Conservation (phyloP, 2,888 invertebrate genomes). For the Caenorhabditis imperialis region DNA sequence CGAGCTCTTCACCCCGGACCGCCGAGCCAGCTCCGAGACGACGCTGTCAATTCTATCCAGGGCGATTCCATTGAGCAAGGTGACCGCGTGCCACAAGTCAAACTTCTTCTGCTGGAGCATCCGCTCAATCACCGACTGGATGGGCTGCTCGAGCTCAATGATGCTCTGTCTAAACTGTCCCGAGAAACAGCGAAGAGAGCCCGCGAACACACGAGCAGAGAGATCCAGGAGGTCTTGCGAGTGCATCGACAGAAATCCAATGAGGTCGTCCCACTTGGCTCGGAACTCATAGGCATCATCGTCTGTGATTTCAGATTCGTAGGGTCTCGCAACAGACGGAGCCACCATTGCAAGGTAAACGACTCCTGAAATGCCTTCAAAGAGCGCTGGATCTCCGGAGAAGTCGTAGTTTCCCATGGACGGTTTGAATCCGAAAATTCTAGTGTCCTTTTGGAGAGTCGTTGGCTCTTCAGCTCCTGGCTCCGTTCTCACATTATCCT, state of each 20-base stretch:
- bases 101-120: slow-evolving; percentile 51
- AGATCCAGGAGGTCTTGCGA: slow-evolving; percentile 62
- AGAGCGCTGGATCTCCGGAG: slow-evolving; percentile 41
- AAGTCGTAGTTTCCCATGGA: slow-evolving; percentile 42
- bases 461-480: neutral
- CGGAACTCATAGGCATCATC: slow-evolving; percentile 47
- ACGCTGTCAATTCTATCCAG: slow-evolving; percentile 9
- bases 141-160: slow-evolving; percentile 20
- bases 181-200: slow-evolving; percentile 58
- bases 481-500: slow-evolving; percentile 9
- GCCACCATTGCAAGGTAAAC: slow-evolving; percentile 28
- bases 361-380: slow-evolving; percentile 43
- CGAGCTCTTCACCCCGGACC: slow-evolving; percentile 23
- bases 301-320: slow-evolving; percentile 19
- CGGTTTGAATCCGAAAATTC: slow-evolving; percentile 27
- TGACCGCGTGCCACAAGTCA: slow-evolving; percentile 52
- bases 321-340: slow-evolving; percentile 38
- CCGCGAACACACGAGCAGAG: slow-evolving; percentile 60
- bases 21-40: slow-evolving; percentile 12
- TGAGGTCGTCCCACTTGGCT: slow-evolving; percentile 56
- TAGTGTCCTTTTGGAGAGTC: neutral
- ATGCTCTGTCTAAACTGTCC: slow-evolving; percentile 30
- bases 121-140: slow-evolving; percentile 38
- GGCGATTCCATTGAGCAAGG: slow-evolving; percentile 42
- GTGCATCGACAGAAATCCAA: slow-evolving; percentile 53